A percentile compares a stretch with the other conserved stretches of the same genome.
Conservation (phyloP, 2,888 invertebrate species). For the Unio delphinus region DNA sequence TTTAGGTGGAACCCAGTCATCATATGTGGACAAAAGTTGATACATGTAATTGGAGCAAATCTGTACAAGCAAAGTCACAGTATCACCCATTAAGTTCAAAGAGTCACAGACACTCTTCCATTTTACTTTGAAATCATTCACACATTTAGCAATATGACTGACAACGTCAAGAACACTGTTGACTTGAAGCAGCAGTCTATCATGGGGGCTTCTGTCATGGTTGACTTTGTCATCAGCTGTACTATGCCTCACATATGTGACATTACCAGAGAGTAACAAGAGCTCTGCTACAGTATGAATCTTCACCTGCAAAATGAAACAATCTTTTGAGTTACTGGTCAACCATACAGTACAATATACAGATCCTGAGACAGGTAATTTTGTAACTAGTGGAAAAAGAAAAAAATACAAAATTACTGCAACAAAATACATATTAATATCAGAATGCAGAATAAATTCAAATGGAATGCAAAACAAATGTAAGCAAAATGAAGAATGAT, state of each 20-base stretch:
- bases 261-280: conserved; percentile 63
- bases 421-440: no score
- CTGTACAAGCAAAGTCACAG: conserved; percentile 63
- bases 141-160: conserved; percentile 20
- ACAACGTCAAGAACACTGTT: conserved; percentile 27
- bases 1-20: conserved; percentile 45
- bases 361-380: no score
- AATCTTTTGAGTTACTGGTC: no score
- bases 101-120: conserved; percentile 55
- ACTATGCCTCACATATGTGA: no score
- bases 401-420: no score
- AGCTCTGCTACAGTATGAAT: conserved; percentile 69
- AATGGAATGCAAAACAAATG: background rate
- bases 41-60: conserved; percentile 65
- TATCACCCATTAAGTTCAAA: conserved; percentile 57
- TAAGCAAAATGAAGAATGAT: background rate
- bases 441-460: no score
- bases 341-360: no score
- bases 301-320: conserved; percentile 40
- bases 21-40: conserved; percentile 51
- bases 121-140: conserved; percentile 30
- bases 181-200: background rate
- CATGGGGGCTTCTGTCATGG: no score
- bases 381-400: no score
- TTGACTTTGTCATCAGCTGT: no score